A percentile compares a stretch with the other conserved stretches of the same genome.
These are phyloP conservation scores for Elysia crispata DNA, from an alignment of 2,888 invertebrate genomes.

Conservation along the genomic window DNA sequence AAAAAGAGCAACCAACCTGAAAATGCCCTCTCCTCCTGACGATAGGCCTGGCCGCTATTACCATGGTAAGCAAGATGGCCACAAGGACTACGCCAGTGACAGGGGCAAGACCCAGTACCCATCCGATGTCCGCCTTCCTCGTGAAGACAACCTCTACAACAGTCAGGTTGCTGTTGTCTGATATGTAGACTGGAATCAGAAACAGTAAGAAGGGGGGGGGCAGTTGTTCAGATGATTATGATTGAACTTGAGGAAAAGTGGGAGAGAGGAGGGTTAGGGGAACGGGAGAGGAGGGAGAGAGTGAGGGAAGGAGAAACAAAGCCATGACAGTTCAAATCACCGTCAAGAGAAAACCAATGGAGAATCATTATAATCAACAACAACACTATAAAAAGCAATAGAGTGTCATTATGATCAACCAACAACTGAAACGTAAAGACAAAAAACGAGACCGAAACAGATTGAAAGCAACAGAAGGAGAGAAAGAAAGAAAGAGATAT, in stretches of 20 bases:
- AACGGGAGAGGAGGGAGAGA: neutral
- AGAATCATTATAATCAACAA: too few relatives aligned
- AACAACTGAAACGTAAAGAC: too few relatives aligned
- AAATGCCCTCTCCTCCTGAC: conserved; percentile 92
- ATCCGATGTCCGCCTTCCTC: conserved; percentile 84
- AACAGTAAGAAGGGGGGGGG: neutral
- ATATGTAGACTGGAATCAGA: neutral
- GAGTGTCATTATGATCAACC: too few relatives aligned
- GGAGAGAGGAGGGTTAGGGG: neutral
- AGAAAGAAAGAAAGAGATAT: too few relatives aligned
- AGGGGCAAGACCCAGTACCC: conserved; percentile 89
- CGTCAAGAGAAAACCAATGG: too few relatives aligned
- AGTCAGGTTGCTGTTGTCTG: conserved; percentile 39
- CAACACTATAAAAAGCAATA: too few relatives aligned
- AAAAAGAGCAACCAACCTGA: conserved; percentile 82
- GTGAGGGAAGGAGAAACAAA: neutral
- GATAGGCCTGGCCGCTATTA: conserved; percentile 90
- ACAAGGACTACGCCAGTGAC: conserved; percentile 89
- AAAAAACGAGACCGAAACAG: too few relatives aligned
- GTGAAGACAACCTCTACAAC: conserved; percentile 85
- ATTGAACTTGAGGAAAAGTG: neutral
- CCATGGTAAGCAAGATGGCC: conserved; percentile 84
- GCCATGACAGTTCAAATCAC: too few relatives aligned
- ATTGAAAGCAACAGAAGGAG: too few relatives aligned
- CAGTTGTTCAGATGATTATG: neutral